These are phyloP conservation scores for Zaprionus camerounensis DNA, from an alignment of 1,140 invertebrate species.

Conservation along the genomic window DNA sequence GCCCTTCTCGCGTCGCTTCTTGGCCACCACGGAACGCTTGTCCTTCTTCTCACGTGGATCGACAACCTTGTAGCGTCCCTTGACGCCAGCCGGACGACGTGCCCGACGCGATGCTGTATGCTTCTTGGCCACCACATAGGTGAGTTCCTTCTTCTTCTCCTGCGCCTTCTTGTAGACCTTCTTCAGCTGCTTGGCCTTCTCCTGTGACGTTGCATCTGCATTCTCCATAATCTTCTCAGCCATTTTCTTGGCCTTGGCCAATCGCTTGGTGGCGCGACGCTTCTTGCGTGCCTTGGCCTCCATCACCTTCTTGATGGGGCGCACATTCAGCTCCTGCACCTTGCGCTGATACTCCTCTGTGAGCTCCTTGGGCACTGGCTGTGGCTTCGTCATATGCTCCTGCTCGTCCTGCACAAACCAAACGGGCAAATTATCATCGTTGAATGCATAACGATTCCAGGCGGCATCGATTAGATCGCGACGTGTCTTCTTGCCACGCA, in stretches of 20 bases:
- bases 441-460: constrained; percentile 96
- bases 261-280: constrained; percentile 91
- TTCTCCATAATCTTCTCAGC: constrained; percentile 96
- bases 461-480: constrained; percentile 93
- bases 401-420: constrained; percentile 99
- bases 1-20: constrained; percentile 81
- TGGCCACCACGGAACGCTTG: constrained; percentile 88
- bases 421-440: constrained; percentile 95
- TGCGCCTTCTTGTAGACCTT: constrained; percentile 97
- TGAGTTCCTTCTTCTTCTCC: constrained; percentile 94
- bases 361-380: constrained; percentile 91
- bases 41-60: constrained; percentile 99
- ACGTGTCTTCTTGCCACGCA: constrained; percentile 93
- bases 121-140: constrained; percentile 98
- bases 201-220: constrained; percentile 93
- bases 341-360: constrained; percentile 90
- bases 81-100: constrained; percentile 92
- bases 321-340: constrained; percentile 94
- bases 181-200: constrained; percentile 96
- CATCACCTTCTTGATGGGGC: constrained; percentile 98
- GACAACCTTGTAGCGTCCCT: constrained; percentile 97
- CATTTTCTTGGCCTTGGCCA: constrained; percentile 98
- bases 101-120: constrained; percentile 91
- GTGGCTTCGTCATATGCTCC: constrained; percentile 92
- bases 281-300: constrained; percentile 99